Evolutionary conservation across 2,113 vertebrate species (phyloP).

Genomic region (Oncorhynchus nerka): DNA sequence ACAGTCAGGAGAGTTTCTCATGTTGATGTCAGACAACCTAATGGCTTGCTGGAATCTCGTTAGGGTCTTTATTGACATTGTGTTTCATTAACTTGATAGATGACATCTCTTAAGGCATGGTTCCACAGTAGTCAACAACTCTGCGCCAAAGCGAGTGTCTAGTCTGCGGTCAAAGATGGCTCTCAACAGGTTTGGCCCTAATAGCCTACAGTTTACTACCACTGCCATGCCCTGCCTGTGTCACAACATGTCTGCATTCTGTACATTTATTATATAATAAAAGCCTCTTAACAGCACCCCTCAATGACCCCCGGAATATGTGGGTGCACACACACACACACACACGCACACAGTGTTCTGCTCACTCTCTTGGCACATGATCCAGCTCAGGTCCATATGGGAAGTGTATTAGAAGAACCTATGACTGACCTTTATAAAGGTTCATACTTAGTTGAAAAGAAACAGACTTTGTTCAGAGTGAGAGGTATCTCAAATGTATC

Average conservation of each 20-base stretch:
- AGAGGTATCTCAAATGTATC: background rate
- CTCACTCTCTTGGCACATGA: constrained; percentile 38
- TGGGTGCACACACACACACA: too few species aligned
- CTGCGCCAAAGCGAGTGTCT: constrained; percentile 39
- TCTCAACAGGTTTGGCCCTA: constrained; percentile 27
- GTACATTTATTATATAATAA: too few species aligned
- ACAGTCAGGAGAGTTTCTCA: constrained; percentile 60
- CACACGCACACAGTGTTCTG: background rate
- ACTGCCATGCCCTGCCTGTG: constrained; percentile 1
- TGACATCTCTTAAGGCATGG: constrained; percentile 58
- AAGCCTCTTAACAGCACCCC: too few species aligned
- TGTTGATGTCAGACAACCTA: constrained; percentile 60
- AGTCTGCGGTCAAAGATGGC: constrained; percentile 33
- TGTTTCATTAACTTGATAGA: constrained; percentile 75
- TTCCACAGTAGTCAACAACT: constrained; percentile 65
- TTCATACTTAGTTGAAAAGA: background rate
- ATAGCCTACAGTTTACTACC: background rate
- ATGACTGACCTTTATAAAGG: background rate
- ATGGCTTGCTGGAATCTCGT: constrained; percentile 60
- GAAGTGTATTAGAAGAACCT: too few species aligned
- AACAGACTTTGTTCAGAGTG: background rate
- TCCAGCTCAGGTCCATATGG: too few species aligned
- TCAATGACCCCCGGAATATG: too few species aligned
- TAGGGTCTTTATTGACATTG: constrained; percentile 66
- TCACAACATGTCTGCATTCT: too few species aligned